These are phyloP conservation scores for Idaea aversata DNA, from an alignment of 2,888 invertebrate species.

Conservation along the genomic window DNA sequence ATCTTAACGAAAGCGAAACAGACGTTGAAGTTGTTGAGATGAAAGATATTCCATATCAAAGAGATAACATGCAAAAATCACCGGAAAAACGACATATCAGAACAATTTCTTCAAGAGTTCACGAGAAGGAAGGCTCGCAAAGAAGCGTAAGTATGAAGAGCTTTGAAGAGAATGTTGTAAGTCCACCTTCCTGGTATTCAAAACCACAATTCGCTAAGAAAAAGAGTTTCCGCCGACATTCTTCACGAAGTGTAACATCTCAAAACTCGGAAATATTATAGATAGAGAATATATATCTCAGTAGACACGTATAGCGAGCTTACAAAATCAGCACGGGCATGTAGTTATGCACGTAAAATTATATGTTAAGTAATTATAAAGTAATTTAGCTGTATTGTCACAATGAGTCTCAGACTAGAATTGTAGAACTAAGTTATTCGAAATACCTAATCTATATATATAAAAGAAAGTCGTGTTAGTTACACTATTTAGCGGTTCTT, in stretches of 20 bases:
- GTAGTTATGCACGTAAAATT: no score
- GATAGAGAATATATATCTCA: background rate
- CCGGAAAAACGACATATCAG: constrained; percentile 36
- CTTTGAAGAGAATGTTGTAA: constrained; percentile 57
- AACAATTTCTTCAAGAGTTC: constrained; percentile 58
- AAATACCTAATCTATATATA: no score
- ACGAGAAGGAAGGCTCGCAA: constrained; percentile 56
- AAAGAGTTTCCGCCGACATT: constrained; percentile 66
- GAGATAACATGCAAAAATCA: constrained; percentile 33
- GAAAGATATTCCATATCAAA: constrained; percentile 69
- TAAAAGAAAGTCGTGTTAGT: no score
- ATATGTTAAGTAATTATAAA: no score
- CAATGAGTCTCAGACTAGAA: no score
- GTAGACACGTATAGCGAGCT: background rate
- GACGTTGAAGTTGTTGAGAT: constrained; percentile 79
- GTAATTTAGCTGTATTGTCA: no score
- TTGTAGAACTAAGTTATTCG: no score
- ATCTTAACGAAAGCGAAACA: constrained; percentile 58
- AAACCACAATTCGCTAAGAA: constrained; percentile 77
- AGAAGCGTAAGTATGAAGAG: constrained; percentile 65
- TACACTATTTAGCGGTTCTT: no score
- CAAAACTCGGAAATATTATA: constrained; percentile 35
- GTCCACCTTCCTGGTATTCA: constrained; percentile 76
- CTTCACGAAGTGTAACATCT: constrained; percentile 54
- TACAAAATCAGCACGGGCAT: background rate